Conservation (phyloP, 2,888 invertebrate genomes). For the Hypsopygia costalis region DNA sequence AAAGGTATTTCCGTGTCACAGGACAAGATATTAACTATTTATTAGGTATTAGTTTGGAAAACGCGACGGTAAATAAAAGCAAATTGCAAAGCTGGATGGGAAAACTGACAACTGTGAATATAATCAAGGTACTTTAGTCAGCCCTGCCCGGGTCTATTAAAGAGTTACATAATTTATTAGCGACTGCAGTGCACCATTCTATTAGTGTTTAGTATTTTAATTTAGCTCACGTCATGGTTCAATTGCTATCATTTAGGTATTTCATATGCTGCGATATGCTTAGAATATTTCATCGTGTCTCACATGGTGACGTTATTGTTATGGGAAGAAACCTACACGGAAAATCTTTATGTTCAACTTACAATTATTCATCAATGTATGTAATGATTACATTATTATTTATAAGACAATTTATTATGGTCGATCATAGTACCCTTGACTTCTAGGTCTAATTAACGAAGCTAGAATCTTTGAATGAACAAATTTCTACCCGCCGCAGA, state of each 20-base stretch:
- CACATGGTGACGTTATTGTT: conserved; percentile 28
- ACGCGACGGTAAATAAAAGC: not conserved
- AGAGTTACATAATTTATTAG: conserved; percentile 45
- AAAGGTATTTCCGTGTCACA: conserved; percentile 28
- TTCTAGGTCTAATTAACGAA: no score
- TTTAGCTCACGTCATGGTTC: conserved; percentile 33
- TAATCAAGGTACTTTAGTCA: conserved; percentile 19
- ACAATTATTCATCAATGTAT: conserved; percentile 16
- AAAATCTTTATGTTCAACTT: conserved; percentile 26
- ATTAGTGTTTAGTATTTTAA: conserved; percentile 30
- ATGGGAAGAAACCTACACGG: conserved; percentile 37
- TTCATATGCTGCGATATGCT: conserved; percentile 6
- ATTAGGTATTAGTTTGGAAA: conserved; percentile 1
- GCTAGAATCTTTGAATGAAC: no score
- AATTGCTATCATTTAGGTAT: conserved; percentile 31
- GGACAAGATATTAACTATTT: not conserved
- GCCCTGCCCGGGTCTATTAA: conserved; percentile 27
- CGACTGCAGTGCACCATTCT: conserved; percentile 32
- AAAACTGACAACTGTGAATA: conserved; percentile 38
- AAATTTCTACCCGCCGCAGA: no score
- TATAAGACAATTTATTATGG: conserved; percentile 25
- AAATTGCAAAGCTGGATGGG: conserved; percentile 29
- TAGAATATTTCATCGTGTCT: conserved; percentile 15
- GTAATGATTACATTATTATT: conserved; percentile 27
- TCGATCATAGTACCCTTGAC: not conserved